Conservation (phyloP, 2,888 invertebrate species). For the Vannuccia rotundouncinata region DNA sequence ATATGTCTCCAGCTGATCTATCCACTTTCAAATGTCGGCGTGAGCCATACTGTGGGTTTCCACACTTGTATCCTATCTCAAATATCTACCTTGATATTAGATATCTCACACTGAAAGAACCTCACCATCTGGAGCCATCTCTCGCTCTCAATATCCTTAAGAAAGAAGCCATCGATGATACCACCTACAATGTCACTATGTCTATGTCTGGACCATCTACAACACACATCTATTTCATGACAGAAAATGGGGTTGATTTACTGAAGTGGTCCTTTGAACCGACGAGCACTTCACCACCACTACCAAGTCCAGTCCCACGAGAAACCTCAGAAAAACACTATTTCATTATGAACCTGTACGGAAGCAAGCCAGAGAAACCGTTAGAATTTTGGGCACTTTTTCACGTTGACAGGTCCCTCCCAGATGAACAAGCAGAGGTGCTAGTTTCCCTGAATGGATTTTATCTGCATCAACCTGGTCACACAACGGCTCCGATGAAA, state of each 20-base stretch:
- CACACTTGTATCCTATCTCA: conserved; percentile 18
- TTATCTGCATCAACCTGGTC: neutral
- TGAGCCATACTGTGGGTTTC: conserved; percentile 29
- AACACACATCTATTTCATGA: conserved; percentile 24
- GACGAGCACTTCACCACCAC: neutral
- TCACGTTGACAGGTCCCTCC: neutral
- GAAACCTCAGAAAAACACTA: conserved; percentile 8
- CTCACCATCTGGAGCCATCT: conserved; percentile 16
- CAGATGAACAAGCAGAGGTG: neutral
- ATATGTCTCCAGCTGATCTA: neutral
- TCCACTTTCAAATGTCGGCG: neutral
- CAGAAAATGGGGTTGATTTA: neutral
- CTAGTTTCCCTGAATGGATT: neutral
- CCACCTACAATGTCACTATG: conserved; percentile 28
- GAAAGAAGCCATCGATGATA: neutral
- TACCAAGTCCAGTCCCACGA: neutral
- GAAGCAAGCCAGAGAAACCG: conserved; percentile 1
- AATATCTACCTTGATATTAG: neutral
- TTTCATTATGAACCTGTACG: conserved; percentile 28
- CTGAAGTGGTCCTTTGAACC: neutral
- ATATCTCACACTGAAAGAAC: neutral
- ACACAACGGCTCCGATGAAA: neutral
- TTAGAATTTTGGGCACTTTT: conserved; percentile 5
- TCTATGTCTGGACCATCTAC: conserved; percentile 9
- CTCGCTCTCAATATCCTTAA: neutral